These are phyloP conservation scores for Lithobates pipiens DNA, from an alignment of 2,797 vertebrate species.

Conservation along the genomic window DNA sequence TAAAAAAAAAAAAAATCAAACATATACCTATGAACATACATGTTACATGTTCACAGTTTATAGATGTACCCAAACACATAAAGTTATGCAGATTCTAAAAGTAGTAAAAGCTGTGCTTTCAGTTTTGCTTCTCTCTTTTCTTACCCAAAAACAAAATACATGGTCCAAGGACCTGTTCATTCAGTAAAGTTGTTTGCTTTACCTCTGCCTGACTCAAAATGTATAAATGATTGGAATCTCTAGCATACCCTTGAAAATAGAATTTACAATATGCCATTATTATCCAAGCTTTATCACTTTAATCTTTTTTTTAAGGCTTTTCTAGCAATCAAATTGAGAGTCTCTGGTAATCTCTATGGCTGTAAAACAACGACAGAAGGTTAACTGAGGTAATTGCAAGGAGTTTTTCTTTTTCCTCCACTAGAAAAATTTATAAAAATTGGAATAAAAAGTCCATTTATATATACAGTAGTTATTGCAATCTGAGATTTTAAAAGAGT, in stretches of 20 bases:
- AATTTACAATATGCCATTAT: conserved; percentile 30
- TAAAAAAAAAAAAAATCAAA: too few species aligned
- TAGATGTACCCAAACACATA: not conserved
- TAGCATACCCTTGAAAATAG: conserved; percentile 39
- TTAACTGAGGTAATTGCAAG: conserved; percentile 37
- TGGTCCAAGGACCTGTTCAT: conserved; percentile 9
- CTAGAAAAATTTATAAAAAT: conserved; percentile 18
- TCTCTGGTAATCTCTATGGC: conserved; percentile 26
- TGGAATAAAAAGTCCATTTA: not conserved
- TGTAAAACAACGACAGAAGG: conserved; percentile 42
- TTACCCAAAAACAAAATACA: not conserved
- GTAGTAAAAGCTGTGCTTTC: not conserved
- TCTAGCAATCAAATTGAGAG: conserved; percentile 49
- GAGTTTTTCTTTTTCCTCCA: conserved; percentile 8
- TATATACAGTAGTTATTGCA: not conserved
- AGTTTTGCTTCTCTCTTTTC: not conserved
- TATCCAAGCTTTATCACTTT: conserved; percentile 40
- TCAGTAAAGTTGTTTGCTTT: not conserved
- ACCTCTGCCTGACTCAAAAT: conserved; percentile 24
- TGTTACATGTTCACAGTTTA: not conserved
- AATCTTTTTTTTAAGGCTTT: conserved; percentile 51
- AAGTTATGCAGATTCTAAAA: too few species aligned
- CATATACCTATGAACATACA: too few species aligned
- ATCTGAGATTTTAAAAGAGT: not conserved
- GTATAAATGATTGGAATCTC: conserved; percentile 42